Percentiles rank a stretch among this genome's conserved stretches.
Conservation (phyloP, 2,113 vertebrate species). For the Climacteris rufus region DNA sequence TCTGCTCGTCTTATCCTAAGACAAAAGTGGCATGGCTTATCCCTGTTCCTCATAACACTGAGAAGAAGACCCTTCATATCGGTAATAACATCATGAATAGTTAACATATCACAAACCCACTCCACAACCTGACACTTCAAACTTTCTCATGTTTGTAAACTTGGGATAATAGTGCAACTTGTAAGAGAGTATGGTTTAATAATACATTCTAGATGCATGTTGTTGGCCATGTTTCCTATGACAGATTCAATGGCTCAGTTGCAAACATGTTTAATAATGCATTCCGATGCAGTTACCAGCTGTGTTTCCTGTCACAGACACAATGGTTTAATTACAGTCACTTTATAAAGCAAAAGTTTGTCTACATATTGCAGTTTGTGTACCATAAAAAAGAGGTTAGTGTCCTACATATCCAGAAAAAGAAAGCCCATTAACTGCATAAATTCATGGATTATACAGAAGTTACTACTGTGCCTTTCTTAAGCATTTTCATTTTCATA, state of each 20-base stretch:
- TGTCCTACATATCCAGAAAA: neutral
- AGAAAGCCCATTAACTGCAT: neutral
- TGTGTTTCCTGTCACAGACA: neutral
- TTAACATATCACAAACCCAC: neutral
- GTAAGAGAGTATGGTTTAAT: neutral
- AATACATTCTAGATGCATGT: neutral
- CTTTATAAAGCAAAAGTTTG: neutral
- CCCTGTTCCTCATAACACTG: neutral
- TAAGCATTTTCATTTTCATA: neutral
- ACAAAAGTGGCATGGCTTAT: neutral
- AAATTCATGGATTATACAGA: neutral
- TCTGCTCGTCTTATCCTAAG: neutral
- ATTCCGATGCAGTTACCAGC: neutral
- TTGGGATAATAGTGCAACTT: neutral
- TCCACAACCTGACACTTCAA: neutral
- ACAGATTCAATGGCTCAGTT: neutral
- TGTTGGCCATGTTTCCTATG: neutral
- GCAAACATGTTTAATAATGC: neutral
- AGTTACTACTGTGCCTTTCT: neutral
- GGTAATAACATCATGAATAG: neutral
- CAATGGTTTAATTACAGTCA: neutral
- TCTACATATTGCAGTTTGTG: neutral
- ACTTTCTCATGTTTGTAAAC: neutral
- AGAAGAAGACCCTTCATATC: neutral
- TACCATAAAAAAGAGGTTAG: neutral